Conservation (phyloP, 2,888 invertebrate genomes). For the Limnephilus lunatus region DNA sequence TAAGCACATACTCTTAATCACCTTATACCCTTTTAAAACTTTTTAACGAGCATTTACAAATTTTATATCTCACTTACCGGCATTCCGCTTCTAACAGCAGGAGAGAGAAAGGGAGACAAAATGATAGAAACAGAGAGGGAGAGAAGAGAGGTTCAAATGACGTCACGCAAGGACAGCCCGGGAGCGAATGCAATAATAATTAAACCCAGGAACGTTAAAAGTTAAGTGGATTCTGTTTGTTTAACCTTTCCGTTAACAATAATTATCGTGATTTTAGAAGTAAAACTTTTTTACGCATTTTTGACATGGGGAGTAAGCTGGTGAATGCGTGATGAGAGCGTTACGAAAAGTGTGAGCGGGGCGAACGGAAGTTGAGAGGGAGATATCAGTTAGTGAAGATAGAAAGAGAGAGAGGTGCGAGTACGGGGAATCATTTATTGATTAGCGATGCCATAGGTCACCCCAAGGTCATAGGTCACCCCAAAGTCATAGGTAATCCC, state of each 20-base stretch:
- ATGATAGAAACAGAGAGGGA: neutral
- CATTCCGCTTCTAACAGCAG: neutral
- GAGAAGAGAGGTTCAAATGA: neutral
- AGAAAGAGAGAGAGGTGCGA: too few species aligned
- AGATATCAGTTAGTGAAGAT: too few species aligned
- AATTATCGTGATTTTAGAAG: too few species aligned
- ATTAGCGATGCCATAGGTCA: too few species aligned
- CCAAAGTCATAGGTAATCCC: too few species aligned
- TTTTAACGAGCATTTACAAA: neutral
- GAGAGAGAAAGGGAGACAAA: neutral
- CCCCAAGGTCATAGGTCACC: too few species aligned
- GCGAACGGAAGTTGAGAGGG: too few species aligned
- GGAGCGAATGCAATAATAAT: constrained; percentile 2
- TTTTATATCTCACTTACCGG: neutral
- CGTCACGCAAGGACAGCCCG: neutral
- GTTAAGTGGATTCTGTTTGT: neutral
- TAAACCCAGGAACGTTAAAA: neutral
- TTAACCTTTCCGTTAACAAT: neutral
- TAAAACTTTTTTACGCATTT: too few species aligned
- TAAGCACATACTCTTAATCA: neutral
- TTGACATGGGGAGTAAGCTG: too few species aligned
- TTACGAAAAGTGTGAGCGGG: too few species aligned
- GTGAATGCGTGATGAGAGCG: too few species aligned
- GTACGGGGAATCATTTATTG: too few species aligned
- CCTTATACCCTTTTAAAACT: constrained; percentile 2